These are phyloP conservation scores for Bubo scandiacus DNA, from an alignment of 2,113 vertebrate genomes.

Conservation along the genomic window DNA sequence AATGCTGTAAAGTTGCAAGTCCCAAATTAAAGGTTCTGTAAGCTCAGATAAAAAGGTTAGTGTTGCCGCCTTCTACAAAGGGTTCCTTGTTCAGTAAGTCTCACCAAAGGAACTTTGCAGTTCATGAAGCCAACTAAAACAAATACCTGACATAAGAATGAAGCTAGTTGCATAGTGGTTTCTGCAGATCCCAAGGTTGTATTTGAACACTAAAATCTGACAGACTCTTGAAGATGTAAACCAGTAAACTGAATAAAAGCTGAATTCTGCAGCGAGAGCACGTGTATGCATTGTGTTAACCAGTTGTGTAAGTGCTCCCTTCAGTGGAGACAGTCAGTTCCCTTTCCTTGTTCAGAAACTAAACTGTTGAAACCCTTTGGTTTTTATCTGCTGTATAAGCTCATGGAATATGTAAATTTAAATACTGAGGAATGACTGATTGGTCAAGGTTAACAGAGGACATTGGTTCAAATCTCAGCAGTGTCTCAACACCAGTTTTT, in stretches of 20 bases:
- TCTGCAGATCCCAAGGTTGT: neutral
- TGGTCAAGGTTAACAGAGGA: neutral
- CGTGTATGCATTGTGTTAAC: neutral
- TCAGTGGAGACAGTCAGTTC: neutral
- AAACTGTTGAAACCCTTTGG: neutral
- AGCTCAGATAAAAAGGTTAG: conserved; percentile 52
- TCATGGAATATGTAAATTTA: neutral
- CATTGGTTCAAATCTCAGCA: neutral
- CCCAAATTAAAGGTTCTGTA: conserved; percentile 64
- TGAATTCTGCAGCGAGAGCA: neutral
- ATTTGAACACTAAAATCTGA: neutral
- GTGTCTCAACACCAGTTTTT: neutral
- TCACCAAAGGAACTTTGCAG: conserved; percentile 60
- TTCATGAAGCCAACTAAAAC: conserved; percentile 52
- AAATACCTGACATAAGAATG: conserved; percentile 49
- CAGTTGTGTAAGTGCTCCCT: neutral
- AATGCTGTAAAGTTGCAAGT: conserved; percentile 48
- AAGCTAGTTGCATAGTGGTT: neutral
- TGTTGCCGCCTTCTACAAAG: conserved; percentile 70
- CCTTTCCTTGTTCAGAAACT: neutral
- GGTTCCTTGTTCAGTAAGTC: conserved; percentile 62
- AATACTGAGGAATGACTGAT: neutral
- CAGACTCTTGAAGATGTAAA: neutral
- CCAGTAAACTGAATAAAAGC: neutral
- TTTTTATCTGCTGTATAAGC: neutral